These are phyloP conservation scores for Caenorhabditis uteleia DNA, from an alignment of 2,888 invertebrate genomes.

Conservation along the genomic window DNA sequence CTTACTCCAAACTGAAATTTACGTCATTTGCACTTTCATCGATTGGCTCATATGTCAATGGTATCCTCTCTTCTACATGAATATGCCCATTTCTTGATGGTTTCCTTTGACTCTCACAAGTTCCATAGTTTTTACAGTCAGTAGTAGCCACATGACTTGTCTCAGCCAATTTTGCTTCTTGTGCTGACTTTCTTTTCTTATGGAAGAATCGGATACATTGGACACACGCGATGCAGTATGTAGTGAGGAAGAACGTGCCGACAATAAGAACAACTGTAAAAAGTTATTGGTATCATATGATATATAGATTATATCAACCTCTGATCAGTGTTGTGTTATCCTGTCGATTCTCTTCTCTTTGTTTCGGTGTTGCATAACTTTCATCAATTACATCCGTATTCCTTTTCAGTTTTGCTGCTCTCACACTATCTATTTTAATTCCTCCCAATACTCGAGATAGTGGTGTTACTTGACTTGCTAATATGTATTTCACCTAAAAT, in stretches of 20 bases:
- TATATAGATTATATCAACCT: too few species aligned
- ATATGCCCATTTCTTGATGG: slow-evolving; percentile 32
- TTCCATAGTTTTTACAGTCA: slow-evolving; percentile 30
- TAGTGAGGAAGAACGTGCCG: slow-evolving; percentile 43
- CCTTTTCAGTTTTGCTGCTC: slow-evolving; percentile 36
- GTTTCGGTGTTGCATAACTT: slow-evolving; percentile 20
- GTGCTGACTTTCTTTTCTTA: slow-evolving; percentile 8
- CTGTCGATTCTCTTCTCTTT: slow-evolving; percentile 19
- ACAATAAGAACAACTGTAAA: slow-evolving; percentile 42
- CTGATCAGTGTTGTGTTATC: slow-evolving; percentile 45
- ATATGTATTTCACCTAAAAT: slow-evolving; percentile 60
- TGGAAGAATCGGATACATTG: slow-evolving; percentile 26
- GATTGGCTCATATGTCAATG: slow-evolving; percentile 29
- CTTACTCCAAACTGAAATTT: not conserved
- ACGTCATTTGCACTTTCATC: slow-evolving; percentile 26
- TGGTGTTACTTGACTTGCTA: slow-evolving; percentile 51
- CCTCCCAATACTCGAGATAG: slow-evolving; percentile 66
- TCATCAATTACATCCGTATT: slow-evolving; percentile 5
- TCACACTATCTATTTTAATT: slow-evolving; percentile 57
- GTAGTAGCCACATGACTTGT: slow-evolving; percentile 15
- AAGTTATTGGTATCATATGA: too few species aligned
- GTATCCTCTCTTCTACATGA: slow-evolving; percentile 25
- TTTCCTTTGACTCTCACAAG: slow-evolving; percentile 21
- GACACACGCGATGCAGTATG: slow-evolving; percentile 54
- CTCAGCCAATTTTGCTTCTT: slow-evolving; percentile 18